Base-by-base conservation (phyloP, 2,888 invertebrate genomes). In the Gnatocerus cornutus region DNA sequence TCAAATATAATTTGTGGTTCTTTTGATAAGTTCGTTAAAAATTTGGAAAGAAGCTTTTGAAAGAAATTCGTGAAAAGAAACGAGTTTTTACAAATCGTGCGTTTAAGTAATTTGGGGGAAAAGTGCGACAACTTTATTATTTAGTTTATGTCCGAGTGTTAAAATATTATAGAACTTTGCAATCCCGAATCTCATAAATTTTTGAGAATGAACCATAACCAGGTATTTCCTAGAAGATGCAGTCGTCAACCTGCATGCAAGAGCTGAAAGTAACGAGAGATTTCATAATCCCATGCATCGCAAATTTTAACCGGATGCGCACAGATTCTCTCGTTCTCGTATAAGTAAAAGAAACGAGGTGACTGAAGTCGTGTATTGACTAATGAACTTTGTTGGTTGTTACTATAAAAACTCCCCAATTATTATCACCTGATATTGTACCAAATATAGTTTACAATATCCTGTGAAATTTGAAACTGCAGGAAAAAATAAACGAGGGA, bases 221-320 rank as follows among this genome's bases (percentile, higher is more conserved):
- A 37, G 50, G 52, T 63, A 41, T 63, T 50, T 63, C 10, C 29
- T 14, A 12, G 64, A 55, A 53, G 45, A 53, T 41, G 50, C 50
- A 52, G 39, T 16, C 48, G 27, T 61, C 48, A 50, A 63, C 12
- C 43, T 63, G 33, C 61, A 61, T 37, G 30, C 37, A 61, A 61
- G 37, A 21, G 21, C 21, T 21, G 21, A 21, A 21, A 21, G 4
- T 21, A 48, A 21, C 1, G 50, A 30, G 16, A 21, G 62, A 39
- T 62, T 55, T 63, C 45, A 30, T 33, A 61, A 45, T 55, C 52
- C 53, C 30, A 55, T 52, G 43, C 71, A 69, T 72, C 71, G 69
- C 69, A 67, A 71, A 73, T 71, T 74, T 67, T 69, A 69, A 72
- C 68, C 67, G 55, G 59, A 59, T 62, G 61, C 53, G 61, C 71